These are phyloP conservation scores for Lithobates pipiens DNA, from an alignment of 2,797 vertebrate species.

Conservation along the genomic window DNA sequence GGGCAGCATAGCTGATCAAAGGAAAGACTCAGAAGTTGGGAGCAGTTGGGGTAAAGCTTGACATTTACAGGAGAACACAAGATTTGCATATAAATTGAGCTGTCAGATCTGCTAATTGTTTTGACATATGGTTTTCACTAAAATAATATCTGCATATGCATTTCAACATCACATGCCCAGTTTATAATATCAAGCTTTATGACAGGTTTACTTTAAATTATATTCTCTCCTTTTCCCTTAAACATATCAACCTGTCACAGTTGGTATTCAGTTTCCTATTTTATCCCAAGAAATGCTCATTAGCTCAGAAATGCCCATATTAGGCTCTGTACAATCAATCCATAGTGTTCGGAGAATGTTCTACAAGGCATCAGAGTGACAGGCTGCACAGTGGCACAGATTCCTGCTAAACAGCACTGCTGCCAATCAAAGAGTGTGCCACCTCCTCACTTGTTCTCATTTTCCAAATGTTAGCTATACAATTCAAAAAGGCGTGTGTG, in stretches of 20 bases:
- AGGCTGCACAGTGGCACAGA: constrained; percentile 37
- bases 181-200: background rate
- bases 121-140: no score
- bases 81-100: no score
- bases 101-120: no score
- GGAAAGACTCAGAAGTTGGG: no score
- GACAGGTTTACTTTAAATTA: background rate
- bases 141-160: no score
- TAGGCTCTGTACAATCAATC: constrained; percentile 31
- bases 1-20: no score
- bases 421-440: constrained; percentile 42
- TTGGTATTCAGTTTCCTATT: background rate
- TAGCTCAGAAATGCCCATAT: background rate
- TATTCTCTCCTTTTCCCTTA: background rate
- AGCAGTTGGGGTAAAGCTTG: no score
- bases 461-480: constrained; percentile 46
- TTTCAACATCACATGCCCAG: no score
- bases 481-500: constrained; percentile 47
- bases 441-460: constrained; percentile 45
- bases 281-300: background rate
- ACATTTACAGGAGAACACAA: no score
- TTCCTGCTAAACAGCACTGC: constrained; percentile 35
- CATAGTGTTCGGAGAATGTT: constrained; percentile 40
- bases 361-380: constrained; percentile 14
- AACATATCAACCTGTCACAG: background rate